Percentiles rank a stretch among this genome's conserved stretches.
Conservation (phyloP, 2,888 invertebrate genomes). For the Cheilosia vulpina region DNA sequence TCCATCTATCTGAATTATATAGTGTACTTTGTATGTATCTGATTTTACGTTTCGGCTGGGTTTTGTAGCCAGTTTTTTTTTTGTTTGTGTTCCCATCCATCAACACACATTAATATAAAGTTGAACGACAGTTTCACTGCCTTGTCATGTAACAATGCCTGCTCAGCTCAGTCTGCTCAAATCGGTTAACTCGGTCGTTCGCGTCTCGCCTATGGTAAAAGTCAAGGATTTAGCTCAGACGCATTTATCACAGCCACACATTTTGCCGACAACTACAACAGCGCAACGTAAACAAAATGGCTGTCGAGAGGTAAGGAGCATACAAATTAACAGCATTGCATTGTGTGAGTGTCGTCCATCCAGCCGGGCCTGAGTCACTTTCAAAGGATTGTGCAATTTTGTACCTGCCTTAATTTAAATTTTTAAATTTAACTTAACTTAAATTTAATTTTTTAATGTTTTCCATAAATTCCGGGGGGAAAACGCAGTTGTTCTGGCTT, state of each 20-base stretch:
- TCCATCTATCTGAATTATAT: background rate
- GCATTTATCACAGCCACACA: background rate
- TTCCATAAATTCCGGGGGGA: too few relatives aligned
- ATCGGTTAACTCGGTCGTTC: background rate
- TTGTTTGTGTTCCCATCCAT: background rate
- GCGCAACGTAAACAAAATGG: background rate
- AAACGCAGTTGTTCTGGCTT: too few relatives aligned
- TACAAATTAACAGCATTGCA: background rate
- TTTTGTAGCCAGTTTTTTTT: background rate
- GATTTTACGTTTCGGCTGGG: background rate
- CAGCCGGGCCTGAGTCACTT: too few relatives aligned
- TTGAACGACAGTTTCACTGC: background rate
- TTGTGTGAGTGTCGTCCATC: background rate
- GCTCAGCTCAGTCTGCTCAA: background rate
- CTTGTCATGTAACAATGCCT: background rate
- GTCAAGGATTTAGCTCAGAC: conserved; percentile 5
- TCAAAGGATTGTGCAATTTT: too few relatives aligned
- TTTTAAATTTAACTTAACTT: too few relatives aligned
- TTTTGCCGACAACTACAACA: background rate
- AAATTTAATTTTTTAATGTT: too few relatives aligned
- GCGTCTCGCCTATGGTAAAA: background rate
- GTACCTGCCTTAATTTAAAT: too few relatives aligned
- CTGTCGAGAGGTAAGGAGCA: background rate
- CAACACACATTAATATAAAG: background rate
- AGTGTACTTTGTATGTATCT: background rate